phyloP scores from a whole-genome alignment of 1,140 invertebrate genomes.

The Patella vulgata region DNA sequence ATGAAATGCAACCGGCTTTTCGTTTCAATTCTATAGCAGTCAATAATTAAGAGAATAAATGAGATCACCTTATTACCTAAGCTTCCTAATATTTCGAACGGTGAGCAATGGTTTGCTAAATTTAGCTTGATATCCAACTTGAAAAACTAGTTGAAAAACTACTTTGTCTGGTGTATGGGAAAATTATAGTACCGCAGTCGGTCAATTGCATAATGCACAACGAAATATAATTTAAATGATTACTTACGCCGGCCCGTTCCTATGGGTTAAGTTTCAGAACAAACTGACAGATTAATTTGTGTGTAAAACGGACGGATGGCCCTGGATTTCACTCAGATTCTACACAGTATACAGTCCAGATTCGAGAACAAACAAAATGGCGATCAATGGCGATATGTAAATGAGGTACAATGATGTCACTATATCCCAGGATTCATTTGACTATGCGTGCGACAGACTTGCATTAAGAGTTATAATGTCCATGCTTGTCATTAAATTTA shows the following conservation, averaged over 20 bases:
- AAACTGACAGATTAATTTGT: slow-evolving; percentile 9
- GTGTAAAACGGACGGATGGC: slow-evolving; percentile 11
- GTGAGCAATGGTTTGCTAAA: no score
- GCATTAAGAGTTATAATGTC: no score
- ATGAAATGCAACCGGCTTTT: no score
- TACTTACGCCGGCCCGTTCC: slow-evolving; percentile 27
- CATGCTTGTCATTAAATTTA: no score
- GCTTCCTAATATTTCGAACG: no score
- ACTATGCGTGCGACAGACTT: no score
- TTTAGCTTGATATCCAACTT: no score
- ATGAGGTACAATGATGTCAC: slow-evolving; percentile 15
- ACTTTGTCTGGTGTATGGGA: background rate
- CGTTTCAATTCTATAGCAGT: no score
- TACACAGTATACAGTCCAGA: slow-evolving; percentile 2
- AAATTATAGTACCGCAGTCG: background rate
- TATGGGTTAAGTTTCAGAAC: slow-evolving; percentile 13
- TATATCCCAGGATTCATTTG: slow-evolving; percentile 17
- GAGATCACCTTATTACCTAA: no score
- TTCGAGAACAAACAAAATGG: slow-evolving; percentile 10
- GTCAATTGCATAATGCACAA: background rate
- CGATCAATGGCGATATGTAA: slow-evolving; percentile 15
- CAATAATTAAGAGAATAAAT: no score
- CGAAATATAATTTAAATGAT: background rate
- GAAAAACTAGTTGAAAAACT: no score
- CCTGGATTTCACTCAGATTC: slow-evolving; percentile 10